These are phyloP conservation scores for Ciconia maguari DNA, from an alignment of 2,113 vertebrate genomes.

Conservation along the genomic window DNA sequence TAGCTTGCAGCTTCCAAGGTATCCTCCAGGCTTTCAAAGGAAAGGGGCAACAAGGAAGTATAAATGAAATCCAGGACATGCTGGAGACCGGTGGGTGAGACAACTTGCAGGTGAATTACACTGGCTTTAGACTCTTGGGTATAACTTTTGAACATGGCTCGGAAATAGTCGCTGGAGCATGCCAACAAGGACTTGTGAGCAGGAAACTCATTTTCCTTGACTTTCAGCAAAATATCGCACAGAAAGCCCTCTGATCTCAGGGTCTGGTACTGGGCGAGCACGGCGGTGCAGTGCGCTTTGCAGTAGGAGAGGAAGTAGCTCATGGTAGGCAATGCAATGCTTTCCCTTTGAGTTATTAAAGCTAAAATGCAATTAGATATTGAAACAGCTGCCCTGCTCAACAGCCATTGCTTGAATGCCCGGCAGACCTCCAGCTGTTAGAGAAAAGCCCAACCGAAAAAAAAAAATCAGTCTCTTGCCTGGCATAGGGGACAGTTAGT, in stretches of 20 bases:
- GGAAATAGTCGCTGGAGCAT: slow-evolving; percentile 93
- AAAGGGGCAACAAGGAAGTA: slow-evolving; percentile 89
- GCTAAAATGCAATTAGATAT: not conserved
- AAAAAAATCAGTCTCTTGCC: not conserved
- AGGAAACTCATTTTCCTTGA: slow-evolving; percentile 84
- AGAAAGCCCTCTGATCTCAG: slow-evolving; percentile 84
- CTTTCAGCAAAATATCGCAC: slow-evolving; percentile 90
- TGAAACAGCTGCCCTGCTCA: slow-evolving; percentile 19
- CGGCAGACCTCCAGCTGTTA: slow-evolving; percentile 34
- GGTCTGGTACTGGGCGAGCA: slow-evolving; percentile 86
- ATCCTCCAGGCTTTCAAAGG: slow-evolving; percentile 80
- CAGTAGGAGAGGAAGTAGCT: slow-evolving; percentile 92
- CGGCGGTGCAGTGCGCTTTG: slow-evolving; percentile 79
- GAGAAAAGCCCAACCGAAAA: not conserved
- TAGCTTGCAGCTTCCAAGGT: slow-evolving; percentile 90
- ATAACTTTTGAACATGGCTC: slow-evolving; percentile 90
- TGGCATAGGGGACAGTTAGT: not conserved
- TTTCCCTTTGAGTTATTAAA: slow-evolving; percentile 8
- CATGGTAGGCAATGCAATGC: slow-evolving; percentile 72
- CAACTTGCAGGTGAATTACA: slow-evolving; percentile 79
- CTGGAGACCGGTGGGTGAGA: slow-evolving; percentile 83
- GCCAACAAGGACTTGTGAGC: slow-evolving; percentile 91
- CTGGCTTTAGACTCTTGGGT: slow-evolving; percentile 81
- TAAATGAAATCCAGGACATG: slow-evolving; percentile 93
- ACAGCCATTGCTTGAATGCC: slow-evolving; percentile 11